Percentiles rank a stretch among this genome's conserved stretches.
phyloP scores from a whole-genome alignment of 2,113 vertebrate species.

The Mandrillus leucophaeus region DNA sequence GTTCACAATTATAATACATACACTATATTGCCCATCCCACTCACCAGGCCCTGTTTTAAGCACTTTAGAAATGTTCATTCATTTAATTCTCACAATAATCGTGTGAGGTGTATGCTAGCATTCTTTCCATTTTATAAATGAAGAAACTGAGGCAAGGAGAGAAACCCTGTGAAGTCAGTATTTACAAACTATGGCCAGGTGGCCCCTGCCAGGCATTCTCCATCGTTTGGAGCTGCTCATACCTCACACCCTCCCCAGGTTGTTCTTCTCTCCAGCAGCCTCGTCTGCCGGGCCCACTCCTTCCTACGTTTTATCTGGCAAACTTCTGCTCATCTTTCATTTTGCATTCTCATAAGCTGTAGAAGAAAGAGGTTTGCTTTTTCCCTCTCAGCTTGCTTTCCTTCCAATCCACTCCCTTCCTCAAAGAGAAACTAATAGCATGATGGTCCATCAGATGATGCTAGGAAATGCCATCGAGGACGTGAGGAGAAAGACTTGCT shows the following conservation, averaged over 20 bases:
- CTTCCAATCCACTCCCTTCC: neutral
- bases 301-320: neutral
- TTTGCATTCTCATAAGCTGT: neutral
- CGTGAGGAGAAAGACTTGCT: neutral
- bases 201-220: no score
- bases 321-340: neutral
- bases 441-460: no score
- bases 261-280: neutral
- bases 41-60: neutral
- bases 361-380: neutral
- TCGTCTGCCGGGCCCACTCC: neutral
- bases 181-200: neutral
- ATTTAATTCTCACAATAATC: neutral
- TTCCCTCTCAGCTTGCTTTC: neutral
- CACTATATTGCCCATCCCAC: neutral
- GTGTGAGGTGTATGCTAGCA: neutral
- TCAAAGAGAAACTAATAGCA: neutral
- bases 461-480: neutral
- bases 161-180: neutral
- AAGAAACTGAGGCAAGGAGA: neutral
- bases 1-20: neutral
- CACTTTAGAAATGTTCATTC: neutral
- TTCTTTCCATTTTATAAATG: neutral
- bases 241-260: accelerated
- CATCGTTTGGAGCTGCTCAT: neutral